phyloP scores from a whole-genome alignment of 92 coral and sea anemone genomes.

The Zoanthus gigantus region DNA sequence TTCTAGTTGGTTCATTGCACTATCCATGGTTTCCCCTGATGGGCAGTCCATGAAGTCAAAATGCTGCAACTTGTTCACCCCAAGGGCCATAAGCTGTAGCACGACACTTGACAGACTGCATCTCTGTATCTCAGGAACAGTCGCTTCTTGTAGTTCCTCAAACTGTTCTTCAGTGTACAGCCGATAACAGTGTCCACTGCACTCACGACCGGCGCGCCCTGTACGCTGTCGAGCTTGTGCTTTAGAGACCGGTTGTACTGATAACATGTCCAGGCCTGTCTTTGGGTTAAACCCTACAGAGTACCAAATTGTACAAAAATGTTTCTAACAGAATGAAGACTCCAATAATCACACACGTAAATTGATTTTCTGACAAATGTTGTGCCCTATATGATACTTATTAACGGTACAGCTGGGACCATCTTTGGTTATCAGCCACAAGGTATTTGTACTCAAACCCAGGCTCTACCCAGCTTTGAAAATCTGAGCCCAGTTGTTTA shows the following conservation, averaged over 20 bases:
- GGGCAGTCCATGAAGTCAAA: constrained; percentile 96
- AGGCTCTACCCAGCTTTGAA: no score
- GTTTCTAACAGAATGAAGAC: neutral
- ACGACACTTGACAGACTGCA: constrained; percentile 88
- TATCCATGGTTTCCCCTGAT: constrained; percentile 74
- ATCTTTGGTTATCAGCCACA: no score
- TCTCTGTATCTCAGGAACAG: constrained; percentile 94
- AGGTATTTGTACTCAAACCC: no score
- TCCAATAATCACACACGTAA: neutral
- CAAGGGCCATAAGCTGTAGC: constrained; percentile 90
- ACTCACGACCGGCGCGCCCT: constrained; percentile 97
- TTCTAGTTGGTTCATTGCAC: constrained; percentile 79
- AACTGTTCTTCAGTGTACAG: constrained; percentile 97
- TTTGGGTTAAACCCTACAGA: constrained; percentile 88
- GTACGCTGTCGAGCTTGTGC: constrained; percentile 98
- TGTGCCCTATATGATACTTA: no score
- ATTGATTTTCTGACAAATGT: no score
- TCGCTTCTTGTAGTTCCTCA: constrained; percentile 77
- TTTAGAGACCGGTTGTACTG: constrained; percentile 94
- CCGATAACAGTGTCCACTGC: constrained; percentile 93
- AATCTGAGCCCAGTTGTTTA: no score
- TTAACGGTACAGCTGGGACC: no score
- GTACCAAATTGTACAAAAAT: neutral
- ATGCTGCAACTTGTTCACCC: constrained; percentile 75
- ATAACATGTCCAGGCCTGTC: constrained; percentile 94